phyloP scores from a whole-genome alignment of 2,888 invertebrate species.

The Campoplex capitator region DNA sequence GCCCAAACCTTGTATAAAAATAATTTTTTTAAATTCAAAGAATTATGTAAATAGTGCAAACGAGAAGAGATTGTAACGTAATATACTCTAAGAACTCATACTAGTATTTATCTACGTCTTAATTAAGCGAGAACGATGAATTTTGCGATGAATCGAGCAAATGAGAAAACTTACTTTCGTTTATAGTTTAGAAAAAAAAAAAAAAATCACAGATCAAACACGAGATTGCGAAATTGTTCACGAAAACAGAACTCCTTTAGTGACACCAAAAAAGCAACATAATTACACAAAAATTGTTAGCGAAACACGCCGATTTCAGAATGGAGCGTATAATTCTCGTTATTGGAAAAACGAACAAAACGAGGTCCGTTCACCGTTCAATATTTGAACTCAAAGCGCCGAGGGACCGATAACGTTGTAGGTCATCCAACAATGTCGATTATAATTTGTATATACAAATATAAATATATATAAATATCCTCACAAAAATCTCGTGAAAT shows the following conservation, averaged over 20 bases:
- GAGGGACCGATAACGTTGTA: constrained; percentile 67
- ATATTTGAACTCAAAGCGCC: constrained; percentile 77
- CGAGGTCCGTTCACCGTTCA: constrained; percentile 75
- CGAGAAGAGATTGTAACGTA: constrained; percentile 68
- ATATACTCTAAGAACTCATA: constrained; percentile 74
- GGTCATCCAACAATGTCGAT: constrained; percentile 71
- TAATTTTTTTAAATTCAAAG: constrained; percentile 65
- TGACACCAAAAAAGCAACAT: constrained; percentile 29
- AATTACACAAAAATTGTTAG: constrained; percentile 36
- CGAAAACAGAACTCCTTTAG: constrained; percentile 47
- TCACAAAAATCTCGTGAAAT: constrained; percentile 65
- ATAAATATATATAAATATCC: constrained; percentile 62
- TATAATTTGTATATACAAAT: constrained; percentile 74
- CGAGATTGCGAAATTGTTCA: constrained; percentile 29
- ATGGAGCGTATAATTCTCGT: constrained; percentile 54
- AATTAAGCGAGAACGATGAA: constrained; percentile 70
- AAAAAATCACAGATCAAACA: constrained; percentile 25
- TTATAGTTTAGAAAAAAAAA: constrained; percentile 4
- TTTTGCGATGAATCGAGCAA: constrained; percentile 59
- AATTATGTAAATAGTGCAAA: constrained; percentile 74
- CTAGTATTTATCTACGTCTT: constrained; percentile 77
- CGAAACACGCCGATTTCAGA: constrained; percentile 55
- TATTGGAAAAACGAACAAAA: constrained; percentile 30
- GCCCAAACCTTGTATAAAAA: constrained; percentile 65
- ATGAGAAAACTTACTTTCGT: constrained; percentile 42